Base-by-base conservation (phyloP, 2,113 vertebrate genomes). In the Arizona elegans region DNA sequence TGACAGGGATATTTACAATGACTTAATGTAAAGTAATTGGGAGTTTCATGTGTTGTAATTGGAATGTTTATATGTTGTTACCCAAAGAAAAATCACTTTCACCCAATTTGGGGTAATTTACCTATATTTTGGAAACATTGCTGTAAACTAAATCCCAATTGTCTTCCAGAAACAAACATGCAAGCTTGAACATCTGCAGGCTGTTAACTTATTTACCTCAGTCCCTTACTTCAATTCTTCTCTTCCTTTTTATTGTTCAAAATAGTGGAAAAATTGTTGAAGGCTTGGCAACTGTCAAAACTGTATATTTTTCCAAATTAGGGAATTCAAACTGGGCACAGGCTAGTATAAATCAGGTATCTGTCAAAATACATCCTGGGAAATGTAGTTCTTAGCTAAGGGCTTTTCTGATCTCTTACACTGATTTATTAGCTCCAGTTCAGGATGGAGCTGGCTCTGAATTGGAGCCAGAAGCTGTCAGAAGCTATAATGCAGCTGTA, bases 301-400 rank as follows among this genome's bases (percentile, higher is more conserved):
- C 93, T 95, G 94, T 97, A 96, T 97, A 93, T 93, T 96, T 95
- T 94, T 96, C 98, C 97, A 98, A 97, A 98, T 98, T 98, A 97
- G 97, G 97, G 96, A 96, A 98, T 97, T 94, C 96, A 94, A 96
- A 95, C 94, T 92, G 95, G 95, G 96, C 93, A 96, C 86, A 92
- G 26, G 96, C 96, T 96, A 95, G 96, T 95, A 95, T 38, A 0
- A 95, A 50, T 90, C 90, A 92, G 0, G 75, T 52, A 95, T 47
- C 33, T 95, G 91, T 92, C 95, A 95, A 92, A 96, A 92, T 93
- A 95, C 96, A 96, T 95, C 94, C 96, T 96, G 96, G 96, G 96
- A 96, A 92, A 96, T 96, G 95, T 95, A 97, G 96, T 97, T 96
- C 94, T 91, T 94, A 0, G 87, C 90, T 94, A 96, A 95, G 4